Percentiles rank a stretch among this genome's conserved stretches.
These are phyloP conservation scores for Trachelus iudaicus DNA, from an alignment of 2,888 invertebrate species.

Conservation along the genomic window DNA sequence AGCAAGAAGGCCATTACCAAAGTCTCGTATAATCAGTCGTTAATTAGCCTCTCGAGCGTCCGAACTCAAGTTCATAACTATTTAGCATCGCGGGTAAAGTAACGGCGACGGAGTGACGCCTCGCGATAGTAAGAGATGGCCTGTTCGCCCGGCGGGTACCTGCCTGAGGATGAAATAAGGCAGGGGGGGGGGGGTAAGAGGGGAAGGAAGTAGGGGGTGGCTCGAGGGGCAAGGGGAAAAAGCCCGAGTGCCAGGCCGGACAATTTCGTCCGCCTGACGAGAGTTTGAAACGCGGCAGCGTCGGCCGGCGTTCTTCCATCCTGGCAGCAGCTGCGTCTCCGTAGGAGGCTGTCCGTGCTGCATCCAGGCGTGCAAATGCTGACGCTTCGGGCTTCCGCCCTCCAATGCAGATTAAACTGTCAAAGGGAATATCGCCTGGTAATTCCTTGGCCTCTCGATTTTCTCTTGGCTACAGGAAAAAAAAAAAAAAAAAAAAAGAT, in stretches of 20 bases:
- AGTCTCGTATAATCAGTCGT: too few relatives aligned
- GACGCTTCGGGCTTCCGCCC: neutral
- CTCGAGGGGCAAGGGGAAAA: too few relatives aligned
- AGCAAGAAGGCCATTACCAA: too few relatives aligned
- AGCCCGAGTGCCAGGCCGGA: constrained; percentile 22
- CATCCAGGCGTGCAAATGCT: neutral
- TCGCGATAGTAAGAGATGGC: neutral
- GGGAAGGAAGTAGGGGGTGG: too few relatives aligned
- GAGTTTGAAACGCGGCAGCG: constrained; percentile 42
- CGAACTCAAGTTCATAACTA: too few relatives aligned
- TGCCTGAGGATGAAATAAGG: neutral
- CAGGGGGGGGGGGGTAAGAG: rapidly evolving
- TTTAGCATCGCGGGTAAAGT: too few relatives aligned
- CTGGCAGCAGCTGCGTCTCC: neutral
- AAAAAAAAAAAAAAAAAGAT: too few relatives aligned
- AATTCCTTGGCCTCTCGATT: too few relatives aligned
- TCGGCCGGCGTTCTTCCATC: constrained; percentile 16
- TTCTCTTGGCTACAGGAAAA: too few relatives aligned
- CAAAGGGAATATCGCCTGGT: neutral
- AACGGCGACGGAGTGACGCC: neutral
- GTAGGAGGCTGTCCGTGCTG: neutral
- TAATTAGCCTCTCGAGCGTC: too few relatives aligned
- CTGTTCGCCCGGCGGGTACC: neutral
- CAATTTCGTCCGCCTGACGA: constrained; percentile 51
- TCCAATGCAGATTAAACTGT: neutral